phyloP scores from a whole-genome alignment of 2,113 vertebrate genomes.

The Dipodomys ordii region DNA sequence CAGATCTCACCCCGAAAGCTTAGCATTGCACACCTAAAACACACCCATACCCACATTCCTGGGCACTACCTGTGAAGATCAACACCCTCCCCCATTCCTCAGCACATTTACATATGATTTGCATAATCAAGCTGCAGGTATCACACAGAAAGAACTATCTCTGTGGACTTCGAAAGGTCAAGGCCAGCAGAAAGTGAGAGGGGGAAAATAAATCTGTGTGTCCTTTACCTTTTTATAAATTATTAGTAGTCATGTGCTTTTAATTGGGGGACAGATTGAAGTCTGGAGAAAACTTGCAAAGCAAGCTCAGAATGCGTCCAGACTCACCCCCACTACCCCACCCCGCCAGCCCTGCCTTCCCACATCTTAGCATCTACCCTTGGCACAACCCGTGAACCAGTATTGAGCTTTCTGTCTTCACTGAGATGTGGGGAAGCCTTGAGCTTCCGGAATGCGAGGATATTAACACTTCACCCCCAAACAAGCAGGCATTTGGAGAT shows the following conservation, averaged over 20 bases:
- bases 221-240: too few relatives aligned
- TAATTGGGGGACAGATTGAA: not conserved
- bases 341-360: too few relatives aligned
- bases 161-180: rapidly evolving
- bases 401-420: rapidly evolving
- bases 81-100: too few relatives aligned
- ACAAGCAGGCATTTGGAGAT: rapidly evolving
- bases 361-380: rapidly evolving
- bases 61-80: rapidly evolving
- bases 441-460: rapidly evolving
- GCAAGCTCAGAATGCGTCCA: rapidly evolving
- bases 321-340: rapidly evolving
- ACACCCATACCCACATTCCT: rapidly evolving
- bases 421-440: not conserved
- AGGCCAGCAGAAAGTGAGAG: rapidly evolving
- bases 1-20: rapidly evolving
- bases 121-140: rapidly evolving
- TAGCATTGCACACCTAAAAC: too few relatives aligned
- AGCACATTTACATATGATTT: rapidly evolving
- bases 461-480: too few relatives aligned
- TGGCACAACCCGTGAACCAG: rapidly evolving
- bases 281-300: not conserved
- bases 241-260: not conserved
- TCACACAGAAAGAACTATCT: rapidly evolving
- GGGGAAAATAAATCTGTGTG: not conserved